Conservation (phyloP, 2,888 invertebrate species). For the Cephus pulcher region DNA sequence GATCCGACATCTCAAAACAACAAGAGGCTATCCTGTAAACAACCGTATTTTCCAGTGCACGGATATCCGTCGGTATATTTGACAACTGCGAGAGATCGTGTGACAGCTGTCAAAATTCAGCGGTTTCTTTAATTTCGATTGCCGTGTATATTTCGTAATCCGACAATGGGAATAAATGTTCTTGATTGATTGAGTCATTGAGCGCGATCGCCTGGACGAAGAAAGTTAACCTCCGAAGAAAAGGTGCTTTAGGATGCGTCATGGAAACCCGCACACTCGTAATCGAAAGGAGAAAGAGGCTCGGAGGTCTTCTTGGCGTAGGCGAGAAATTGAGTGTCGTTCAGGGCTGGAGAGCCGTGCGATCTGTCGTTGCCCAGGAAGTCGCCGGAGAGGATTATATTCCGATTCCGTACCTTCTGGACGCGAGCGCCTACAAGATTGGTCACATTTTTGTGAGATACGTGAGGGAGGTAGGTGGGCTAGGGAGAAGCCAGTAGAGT, state of each 20-base stretch:
- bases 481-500: no score
- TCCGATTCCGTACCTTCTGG: conserved; percentile 45
- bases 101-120: no score
- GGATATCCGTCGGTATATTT: no score
- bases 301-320: neutral
- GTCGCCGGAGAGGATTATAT: conserved; percentile 37
- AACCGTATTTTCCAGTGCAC: no score
- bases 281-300: neutral
- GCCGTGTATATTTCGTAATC: no score
- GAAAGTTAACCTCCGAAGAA: neutral
- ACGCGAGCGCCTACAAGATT: conserved; percentile 45
- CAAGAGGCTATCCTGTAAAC: no score
- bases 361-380: conserved; percentile 36
- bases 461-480: conserved; percentile 23
- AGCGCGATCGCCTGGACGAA: no score
- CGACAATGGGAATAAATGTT: no score
- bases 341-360: conserved; percentile 42
- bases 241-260: neutral
- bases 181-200: no score
- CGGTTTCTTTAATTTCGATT: no score
- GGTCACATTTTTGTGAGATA: conserved; percentile 48
- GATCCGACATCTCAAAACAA: no score
- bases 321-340: conserved; percentile 24
- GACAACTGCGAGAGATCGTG: no score
- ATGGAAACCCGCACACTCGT: neutral